Conservation (phyloP, 2,888 invertebrate species). For the Acrocyrtus sp. region DNA sequence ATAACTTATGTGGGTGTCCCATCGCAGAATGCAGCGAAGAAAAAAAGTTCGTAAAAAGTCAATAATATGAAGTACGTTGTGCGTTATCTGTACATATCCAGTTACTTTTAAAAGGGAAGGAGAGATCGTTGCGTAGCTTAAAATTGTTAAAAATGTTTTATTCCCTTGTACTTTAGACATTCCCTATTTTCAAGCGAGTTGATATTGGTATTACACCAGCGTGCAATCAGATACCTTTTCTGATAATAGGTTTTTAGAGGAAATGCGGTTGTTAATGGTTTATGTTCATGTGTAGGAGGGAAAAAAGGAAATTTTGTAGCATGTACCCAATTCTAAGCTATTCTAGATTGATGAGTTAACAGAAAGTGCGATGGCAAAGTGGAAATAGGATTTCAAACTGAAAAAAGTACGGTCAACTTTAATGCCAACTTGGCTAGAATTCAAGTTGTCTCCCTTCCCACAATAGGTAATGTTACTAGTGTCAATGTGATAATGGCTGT, state of each 20-base stretch:
- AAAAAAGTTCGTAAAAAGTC: too few species aligned
- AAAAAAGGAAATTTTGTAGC: not conserved
- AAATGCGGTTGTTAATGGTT: slow-evolving; percentile 38
- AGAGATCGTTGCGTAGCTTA: too few species aligned
- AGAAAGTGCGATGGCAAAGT: not conserved
- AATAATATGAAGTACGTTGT: too few species aligned
- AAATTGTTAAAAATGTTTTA: not conserved
- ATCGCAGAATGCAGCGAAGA: too few species aligned
- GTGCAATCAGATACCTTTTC: slow-evolving; percentile 27
- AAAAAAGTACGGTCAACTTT: too few species aligned
- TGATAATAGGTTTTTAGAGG: slow-evolving; percentile 5
- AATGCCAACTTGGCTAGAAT: slow-evolving; percentile 11
- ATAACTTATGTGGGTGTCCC: too few species aligned
- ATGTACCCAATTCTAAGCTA: slow-evolving; percentile 5
- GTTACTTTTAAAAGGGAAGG: too few species aligned
- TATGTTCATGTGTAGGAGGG: not conserved
- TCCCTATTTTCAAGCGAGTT: slow-evolving; percentile 8
- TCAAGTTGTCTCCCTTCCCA: slow-evolving; percentile 22
- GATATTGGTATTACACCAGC: slow-evolving; percentile 39
- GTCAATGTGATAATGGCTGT: slow-evolving; percentile 47
- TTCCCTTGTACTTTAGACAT: not conserved
- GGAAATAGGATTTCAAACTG: not conserved
- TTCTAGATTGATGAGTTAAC: not conserved
- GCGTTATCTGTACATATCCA: too few species aligned
- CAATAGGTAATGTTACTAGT: slow-evolving; percentile 44